Conservation (phyloP, 2,113 vertebrate genomes). For the Lipotes vexillifer region DNA sequence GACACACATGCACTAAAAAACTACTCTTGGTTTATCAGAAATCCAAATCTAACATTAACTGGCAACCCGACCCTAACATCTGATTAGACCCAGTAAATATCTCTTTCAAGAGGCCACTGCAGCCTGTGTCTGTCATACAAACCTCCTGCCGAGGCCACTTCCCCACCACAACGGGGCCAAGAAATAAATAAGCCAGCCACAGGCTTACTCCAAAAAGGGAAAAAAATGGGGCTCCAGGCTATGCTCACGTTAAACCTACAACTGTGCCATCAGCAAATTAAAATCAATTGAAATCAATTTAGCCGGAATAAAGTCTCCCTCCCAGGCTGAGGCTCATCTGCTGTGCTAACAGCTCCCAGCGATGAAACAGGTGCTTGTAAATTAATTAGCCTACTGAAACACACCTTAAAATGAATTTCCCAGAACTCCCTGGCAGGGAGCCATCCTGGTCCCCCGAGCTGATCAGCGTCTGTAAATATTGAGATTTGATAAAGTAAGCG, state of each 20-base stretch:
- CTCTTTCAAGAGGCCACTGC: neutral
- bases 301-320: conserved; percentile 79
- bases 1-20: neutral
- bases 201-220: neutral
- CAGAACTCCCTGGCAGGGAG: conserved; percentile 87
- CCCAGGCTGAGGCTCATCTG: conserved; percentile 82
- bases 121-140: neutral
- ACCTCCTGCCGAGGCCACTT: neutral
- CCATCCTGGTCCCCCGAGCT: conserved; percentile 87
- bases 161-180: neutral
- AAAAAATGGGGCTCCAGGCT: conserved; percentile 45
- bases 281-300: conserved; percentile 87
- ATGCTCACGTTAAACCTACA: conserved; percentile 72
- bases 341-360: conserved; percentile 82
- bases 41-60: neutral
- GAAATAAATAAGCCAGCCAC: neutral
- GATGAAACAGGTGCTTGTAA: conserved; percentile 93
- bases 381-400: conserved; percentile 93
- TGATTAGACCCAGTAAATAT: fast-evolving
- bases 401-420: conserved; percentile 88
- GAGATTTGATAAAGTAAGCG: conserved; percentile 94
- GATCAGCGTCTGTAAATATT: conserved; percentile 95
- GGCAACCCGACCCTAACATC: fast-evolving
- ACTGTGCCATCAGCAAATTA: conserved; percentile 80
- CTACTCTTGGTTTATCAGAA: neutral